Evolutionary conservation across 1,140 invertebrate genomes (phyloP).

Genomic region (Holotrichia oblita): DNA sequence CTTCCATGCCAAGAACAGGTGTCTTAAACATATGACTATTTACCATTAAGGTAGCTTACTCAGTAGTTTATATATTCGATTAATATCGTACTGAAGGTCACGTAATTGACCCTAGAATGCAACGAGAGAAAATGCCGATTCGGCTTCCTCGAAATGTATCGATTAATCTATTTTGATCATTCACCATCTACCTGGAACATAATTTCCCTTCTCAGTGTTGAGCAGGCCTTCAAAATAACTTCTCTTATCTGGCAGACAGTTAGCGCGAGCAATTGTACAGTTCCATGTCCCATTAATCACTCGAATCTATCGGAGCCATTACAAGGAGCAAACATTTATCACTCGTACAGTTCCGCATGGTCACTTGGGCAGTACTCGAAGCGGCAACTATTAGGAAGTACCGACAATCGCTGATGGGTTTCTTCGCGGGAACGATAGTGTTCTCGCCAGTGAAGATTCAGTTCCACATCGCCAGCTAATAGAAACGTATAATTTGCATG

Average conservation of each 20-base stretch:
- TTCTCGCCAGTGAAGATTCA: slow-evolving; percentile 16
- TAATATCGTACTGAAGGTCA: background rate
- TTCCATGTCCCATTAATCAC: slow-evolving; percentile 48
- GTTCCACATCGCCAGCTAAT: slow-evolving; percentile 27
- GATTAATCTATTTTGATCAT: slow-evolving; percentile 25
- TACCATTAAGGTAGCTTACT: background rate
- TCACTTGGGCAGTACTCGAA: slow-evolving; percentile 48
- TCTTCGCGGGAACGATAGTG: slow-evolving; percentile 18
- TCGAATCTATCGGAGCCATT: slow-evolving; percentile 46
- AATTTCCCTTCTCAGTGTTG: background rate
- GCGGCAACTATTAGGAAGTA: slow-evolving; percentile 37
- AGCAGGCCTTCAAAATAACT: slow-evolving; percentile 1
- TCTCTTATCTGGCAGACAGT: slow-evolving; percentile 24
- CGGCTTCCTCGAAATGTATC: background rate
- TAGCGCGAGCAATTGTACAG: slow-evolving; percentile 7
- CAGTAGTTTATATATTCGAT: background rate
- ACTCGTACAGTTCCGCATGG: slow-evolving; percentile 51
- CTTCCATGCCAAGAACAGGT: too few relatives aligned
- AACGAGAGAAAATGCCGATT: background rate
- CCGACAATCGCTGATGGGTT: slow-evolving; percentile 8
- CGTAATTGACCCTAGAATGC: background rate
- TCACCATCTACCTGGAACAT: slow-evolving; percentile 21
- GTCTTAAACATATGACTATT: background rate
- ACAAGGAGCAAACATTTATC: slow-evolving; percentile 50
- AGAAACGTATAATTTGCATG: slow-evolving; percentile 36